Percentiles rank a stretch among this genome's conserved stretches.
Conservation (phyloP, 2,888 invertebrate species). For the Athalia rosae region DNA sequence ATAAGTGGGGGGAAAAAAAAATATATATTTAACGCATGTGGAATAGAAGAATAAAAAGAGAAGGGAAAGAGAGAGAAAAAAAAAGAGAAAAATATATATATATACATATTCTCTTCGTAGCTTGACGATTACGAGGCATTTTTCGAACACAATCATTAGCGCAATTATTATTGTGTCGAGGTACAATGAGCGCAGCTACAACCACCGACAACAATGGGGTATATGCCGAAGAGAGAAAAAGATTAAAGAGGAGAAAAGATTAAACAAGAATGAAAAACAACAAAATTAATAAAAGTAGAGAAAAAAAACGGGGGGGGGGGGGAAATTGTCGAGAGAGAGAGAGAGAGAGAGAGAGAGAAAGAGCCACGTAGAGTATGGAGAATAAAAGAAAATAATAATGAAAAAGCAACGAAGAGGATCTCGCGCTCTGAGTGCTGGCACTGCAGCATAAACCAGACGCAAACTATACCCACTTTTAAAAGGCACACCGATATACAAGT, state of each 20-base stretch:
- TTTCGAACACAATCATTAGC: slow-evolving; percentile 69
- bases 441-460: neutral
- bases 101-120: no score
- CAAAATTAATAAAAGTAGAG: slow-evolving; percentile 56
- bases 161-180: slow-evolving; percentile 70
- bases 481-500: neutral
- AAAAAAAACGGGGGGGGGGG: slow-evolving; percentile 57
- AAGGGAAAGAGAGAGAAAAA: neutral
- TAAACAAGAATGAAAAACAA: slow-evolving; percentile 46
- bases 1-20: neutral
- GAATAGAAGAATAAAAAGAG: no score
- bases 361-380: slow-evolving; percentile 51
- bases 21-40: no score
- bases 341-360: no score
- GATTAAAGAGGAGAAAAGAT: slow-evolving; percentile 46
- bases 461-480: slow-evolving; percentile 17
- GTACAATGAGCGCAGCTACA: slow-evolving; percentile 64
- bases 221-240: slow-evolving; percentile 47
- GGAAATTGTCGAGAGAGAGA: no score
- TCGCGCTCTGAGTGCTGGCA: slow-evolving; percentile 34
- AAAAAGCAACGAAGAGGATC: slow-evolving; percentile 53
- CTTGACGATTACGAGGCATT: slow-evolving; percentile 64
- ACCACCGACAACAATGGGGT: slow-evolving; percentile 62
- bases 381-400: slow-evolving; percentile 59
- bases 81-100: no score